Evolutionary conservation across 2,797 vertebrate genomes (phyloP).

Genomic region (Scyliorhinus canicula): DNA sequence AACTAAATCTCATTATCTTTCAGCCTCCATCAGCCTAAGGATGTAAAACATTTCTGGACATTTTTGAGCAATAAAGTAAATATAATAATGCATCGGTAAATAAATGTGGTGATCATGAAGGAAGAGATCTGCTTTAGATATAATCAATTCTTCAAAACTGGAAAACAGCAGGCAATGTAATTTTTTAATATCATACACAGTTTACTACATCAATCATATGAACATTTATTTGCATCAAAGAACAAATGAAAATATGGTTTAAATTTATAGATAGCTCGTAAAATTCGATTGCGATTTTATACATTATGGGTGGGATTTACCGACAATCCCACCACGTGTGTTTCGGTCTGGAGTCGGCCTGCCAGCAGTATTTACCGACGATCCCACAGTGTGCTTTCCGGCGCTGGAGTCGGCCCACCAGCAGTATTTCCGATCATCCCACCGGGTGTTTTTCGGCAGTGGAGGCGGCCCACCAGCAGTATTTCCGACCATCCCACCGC

Average conservation of each 20-base stretch:
- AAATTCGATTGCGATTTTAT: too few relatives aligned
- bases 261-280: too few relatives aligned
- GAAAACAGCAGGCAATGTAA: background rate
- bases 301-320: too few relatives aligned
- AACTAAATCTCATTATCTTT: constrained; percentile 43
- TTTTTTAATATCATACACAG: background rate
- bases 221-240: background rate
- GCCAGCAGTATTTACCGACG: too few relatives aligned
- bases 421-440: too few relatives aligned
- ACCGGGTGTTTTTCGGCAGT: too few relatives aligned
- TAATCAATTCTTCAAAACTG: background rate
- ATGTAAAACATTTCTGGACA: constrained; percentile 22
- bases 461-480: too few relatives aligned
- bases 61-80: constrained; percentile 20
- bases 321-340: too few relatives aligned
- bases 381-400: too few relatives aligned
- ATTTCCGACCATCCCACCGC: too few relatives aligned
- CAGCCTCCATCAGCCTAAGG: constrained; percentile 33
- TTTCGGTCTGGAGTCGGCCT: too few relatives aligned
- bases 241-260: background rate
- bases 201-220: background rate
- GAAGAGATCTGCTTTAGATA: background rate
- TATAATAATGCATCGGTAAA: constrained; percentile 15
- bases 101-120: background rate
- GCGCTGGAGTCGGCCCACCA: too few relatives aligned